Conservation (phyloP, 1,140 invertebrate genomes). For the Pectinophora gossypiella region DNA sequence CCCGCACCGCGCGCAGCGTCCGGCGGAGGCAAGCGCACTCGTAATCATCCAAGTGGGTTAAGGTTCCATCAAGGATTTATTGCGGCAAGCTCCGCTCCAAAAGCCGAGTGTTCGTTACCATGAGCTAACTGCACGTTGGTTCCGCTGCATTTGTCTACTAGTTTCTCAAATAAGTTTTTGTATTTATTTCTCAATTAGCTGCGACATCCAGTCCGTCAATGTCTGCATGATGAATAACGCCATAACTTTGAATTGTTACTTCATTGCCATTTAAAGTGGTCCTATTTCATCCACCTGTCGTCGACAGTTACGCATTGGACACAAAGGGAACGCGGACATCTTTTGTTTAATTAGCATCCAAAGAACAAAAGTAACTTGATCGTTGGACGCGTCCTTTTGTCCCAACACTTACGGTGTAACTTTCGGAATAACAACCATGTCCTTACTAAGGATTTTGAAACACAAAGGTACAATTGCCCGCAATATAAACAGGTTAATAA, state of each 20-base stretch:
- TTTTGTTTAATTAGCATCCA: constrained; percentile 65
- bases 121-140: constrained; percentile 65
- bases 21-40: constrained; percentile 48
- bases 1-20: constrained; percentile 28
- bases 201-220: constrained; percentile 45
- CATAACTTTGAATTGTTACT: constrained; percentile 20
- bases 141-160: constrained; percentile 65
- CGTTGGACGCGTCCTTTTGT: constrained; percentile 57
- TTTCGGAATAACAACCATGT: constrained; percentile 43
- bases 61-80: constrained; percentile 74
- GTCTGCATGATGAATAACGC: constrained; percentile 27
- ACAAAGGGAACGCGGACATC: constrained; percentile 41
- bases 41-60: constrained; percentile 75
- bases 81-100: constrained; percentile 73
- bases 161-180: constrained; percentile 52
- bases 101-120: constrained; percentile 62
- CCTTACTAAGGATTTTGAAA: constrained; percentile 57
- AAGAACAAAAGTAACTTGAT: constrained; percentile 68
- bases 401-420: constrained; percentile 29
- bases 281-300: constrained; percentile 47
- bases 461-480: constrained; percentile 43
- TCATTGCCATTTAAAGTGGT: constrained; percentile 20
- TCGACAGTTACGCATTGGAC: constrained; percentile 30
- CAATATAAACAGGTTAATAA: constrained; percentile 72
- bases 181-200: constrained; percentile 35